Base-by-base conservation (phyloP, 2,888 invertebrate species). In the Iselma pallidipennis region DNA sequence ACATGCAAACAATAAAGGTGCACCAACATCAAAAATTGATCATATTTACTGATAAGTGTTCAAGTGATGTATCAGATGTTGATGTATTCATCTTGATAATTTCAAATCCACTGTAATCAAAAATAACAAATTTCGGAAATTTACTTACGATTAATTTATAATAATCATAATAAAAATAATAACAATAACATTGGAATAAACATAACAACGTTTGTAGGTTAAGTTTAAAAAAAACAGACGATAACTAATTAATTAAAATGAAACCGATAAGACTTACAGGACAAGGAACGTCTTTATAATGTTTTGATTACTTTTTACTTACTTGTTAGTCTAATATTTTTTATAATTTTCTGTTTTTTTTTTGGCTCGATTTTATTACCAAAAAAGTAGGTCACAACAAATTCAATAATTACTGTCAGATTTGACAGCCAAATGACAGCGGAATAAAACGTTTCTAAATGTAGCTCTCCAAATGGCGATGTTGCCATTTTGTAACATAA, bases 1-100 rank as follows among this genome's bases (percentile, higher is more conserved):
- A 21, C 45, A 45, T 45, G 45, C 45, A 45, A 19, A 10, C 45
- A 45, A 45, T 10, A 12, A 21, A 45, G 9, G 42, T 42, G 42
- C 45, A 45, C 21, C 21, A 45, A 45, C 45, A 21, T 45, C 21
- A 12, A 45, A 55, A 62, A 53, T 45, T 51, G 37, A 57, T 45
- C 50, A 55, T 59, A 63, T 63, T 63, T 63, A 63, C 63, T 48
- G 55, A 52, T 28, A 63, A 53, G 29, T 58, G 62, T 55, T 63
- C 59, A 3, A 62, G 62, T 16, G 55, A 55, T 31, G 63, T 63
- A 51, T 29, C 29, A 29, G 55, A 51, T 37, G 59, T 55, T 51
- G 63, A 51, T 28, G 49, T 21, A 51, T 52, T 59, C 63, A 59
- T 59, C 28, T 52, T 33, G 48, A 25, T 37, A 45, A 29, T 50